Conservation (phyloP, 2,113 vertebrate genomes). For the Labeo rohita region DNA sequence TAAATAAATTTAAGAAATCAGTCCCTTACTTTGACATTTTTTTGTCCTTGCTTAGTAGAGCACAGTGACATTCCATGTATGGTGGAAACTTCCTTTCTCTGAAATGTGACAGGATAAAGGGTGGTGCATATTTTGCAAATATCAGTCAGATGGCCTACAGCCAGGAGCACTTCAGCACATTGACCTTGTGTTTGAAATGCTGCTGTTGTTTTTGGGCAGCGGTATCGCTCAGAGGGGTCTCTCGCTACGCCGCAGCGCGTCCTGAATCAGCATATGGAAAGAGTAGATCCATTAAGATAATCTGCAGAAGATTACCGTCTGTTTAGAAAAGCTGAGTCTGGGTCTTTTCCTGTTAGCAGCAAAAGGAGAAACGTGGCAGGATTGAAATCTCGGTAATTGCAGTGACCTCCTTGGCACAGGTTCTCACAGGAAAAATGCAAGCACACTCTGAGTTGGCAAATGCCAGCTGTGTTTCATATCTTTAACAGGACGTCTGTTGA, state of each 20-base stretch:
- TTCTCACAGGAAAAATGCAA: conserved; percentile 57
- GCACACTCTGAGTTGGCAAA: conserved; percentile 52
- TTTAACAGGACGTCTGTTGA: background rate
- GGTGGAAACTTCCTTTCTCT: background rate
- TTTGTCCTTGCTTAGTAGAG: background rate
- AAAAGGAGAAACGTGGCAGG: conserved; percentile 47
- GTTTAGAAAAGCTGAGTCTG: conserved; percentile 52
- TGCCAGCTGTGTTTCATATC: conserved; percentile 3
- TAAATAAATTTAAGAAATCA: too few relatives aligned
- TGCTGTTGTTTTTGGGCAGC: conserved; percentile 36
- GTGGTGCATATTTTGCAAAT: conserved; percentile 10
- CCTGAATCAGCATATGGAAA: conserved; percentile 46
- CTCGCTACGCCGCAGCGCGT: background rate
- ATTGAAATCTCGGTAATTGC: conserved; percentile 59
- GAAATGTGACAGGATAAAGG: background rate
- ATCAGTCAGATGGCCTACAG: conserved; percentile 21
- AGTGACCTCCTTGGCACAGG: conserved; percentile 29
- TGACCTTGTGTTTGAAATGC: conserved; percentile 34
- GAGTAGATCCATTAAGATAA: conserved; percentile 55
- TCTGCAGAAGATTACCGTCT: conserved; percentile 50
- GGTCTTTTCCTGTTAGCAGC: conserved; percentile 49
- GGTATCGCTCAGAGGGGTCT: conserved; percentile 13
- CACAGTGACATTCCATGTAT: background rate
- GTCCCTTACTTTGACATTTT: too few relatives aligned
- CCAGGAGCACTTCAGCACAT: conserved; percentile 20